Base-by-base conservation (phyloP, 2,888 invertebrate species). In the Sminthurinus aureus region DNA sequence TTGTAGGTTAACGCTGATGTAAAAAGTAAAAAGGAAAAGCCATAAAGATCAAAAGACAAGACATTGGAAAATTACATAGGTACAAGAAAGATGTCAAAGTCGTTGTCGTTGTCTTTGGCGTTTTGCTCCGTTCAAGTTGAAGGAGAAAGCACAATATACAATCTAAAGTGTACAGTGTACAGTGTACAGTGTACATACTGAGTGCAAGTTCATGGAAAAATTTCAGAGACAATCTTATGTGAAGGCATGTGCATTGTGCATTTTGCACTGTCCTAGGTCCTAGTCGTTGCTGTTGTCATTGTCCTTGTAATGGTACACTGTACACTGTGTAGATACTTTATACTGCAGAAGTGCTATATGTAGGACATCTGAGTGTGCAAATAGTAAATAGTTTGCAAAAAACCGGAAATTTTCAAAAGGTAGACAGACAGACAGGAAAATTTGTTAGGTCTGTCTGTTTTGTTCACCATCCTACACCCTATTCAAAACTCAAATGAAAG, bases 41-140 rank as follows among this genome's bases (percentile, higher is more conserved):
- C 51, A 75, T 51, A 50, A 75, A 75, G 52, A 52, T 75, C 50
- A 75, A 26, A 75, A 26, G 75, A 71, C 51, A 75, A 75, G 75
- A 51, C 51, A 51, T 75, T 75, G n/a, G n/a, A 75, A 75, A 75
- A 75, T 75, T 75, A 75, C 51, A 38, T 38, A 38, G 3, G 51
- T 51, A 75, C 51, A 75, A 38, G 38, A 6, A 38, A 51, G 51
- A 51, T 38, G 75, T 75, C 75, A 75, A 75, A 75, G 51, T 75
- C 75, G 50, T 38, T 38, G 50, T 75, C 75, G 50, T 75, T 75
- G 75, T 75, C 75, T 50, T 75, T 75, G 20, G 15, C 38, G 18
- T 75, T n/a, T 75, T 26, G 9, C 73, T 73, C 73, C 15, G 26
- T 73, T 73, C 73, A 9, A 26, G 67, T 0, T 73, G 15, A 22